Evolutionary conservation across 2,888 invertebrate genomes (phyloP), one percentile per base, ranked within the genome.

Genomic region (Empis stercorea): DNA sequence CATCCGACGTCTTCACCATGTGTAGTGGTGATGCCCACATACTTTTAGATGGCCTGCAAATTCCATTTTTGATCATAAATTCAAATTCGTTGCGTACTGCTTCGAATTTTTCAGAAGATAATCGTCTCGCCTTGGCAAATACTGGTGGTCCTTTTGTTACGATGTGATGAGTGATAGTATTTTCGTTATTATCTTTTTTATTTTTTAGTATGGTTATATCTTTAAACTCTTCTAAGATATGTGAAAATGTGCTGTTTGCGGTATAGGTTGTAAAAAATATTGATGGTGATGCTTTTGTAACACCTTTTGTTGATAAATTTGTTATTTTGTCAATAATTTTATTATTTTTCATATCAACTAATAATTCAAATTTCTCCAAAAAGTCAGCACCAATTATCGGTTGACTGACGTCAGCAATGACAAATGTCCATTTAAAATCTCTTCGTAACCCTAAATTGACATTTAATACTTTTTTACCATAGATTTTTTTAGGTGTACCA

Each of bases 381-480:
- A 57, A 38, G 57, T 56, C 2, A 54, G 53, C 2, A 5, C 20
- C 20, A 20, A 20, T 20, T 4, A 20, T 20, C 5, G 20, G 20
- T 20, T 20, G 20, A 20, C 54, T 53, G 2, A 58, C 55, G 4
- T 58, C 52, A 2, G 55, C 56, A 27, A 56, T 43, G 17, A 52
- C 47, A 37, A 58, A 57, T 16, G 48, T 51, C 56, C 56, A 56
- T 10, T 30, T 39, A 36, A 55, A 56, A 4, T 49, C 40, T 9
- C 53, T 50, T 4, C 54, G 57, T 32, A 57, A 56, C 42, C 55
- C 51, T 1, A 51, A 42, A 17, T 51, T 48, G 36, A 53, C 49
- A 40, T 14, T 10, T 2, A 52, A 16, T 2, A 16, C 15, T 44
- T 45, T 45, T 14, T 37, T 44, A 6, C 54, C 57, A 42, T 52